A percentile compares a stretch with the other conserved stretches of the same genome.
Conservation (phyloP, 2,113 vertebrate species). For the Clupea harengus region DNA sequence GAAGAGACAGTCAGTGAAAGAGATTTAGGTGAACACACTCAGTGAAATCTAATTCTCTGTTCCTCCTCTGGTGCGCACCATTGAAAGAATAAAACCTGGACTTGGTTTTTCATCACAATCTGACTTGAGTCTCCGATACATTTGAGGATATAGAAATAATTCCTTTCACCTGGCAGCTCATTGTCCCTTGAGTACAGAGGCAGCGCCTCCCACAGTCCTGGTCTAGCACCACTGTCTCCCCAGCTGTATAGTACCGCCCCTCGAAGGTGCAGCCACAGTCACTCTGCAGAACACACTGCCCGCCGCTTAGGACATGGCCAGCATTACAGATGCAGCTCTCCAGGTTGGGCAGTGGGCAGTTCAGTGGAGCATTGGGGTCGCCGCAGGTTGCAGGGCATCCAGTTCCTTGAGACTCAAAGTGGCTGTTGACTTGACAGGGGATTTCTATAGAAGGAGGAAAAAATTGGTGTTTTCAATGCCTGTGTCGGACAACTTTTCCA, state of each 20-base stretch:
- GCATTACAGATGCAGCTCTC: too few relatives aligned
- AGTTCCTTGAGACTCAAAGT: constrained; percentile 59
- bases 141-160: too few relatives aligned
- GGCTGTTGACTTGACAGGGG: constrained; percentile 63
- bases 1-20: too few relatives aligned
- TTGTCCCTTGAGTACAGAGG: constrained; percentile 44
- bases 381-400: constrained; percentile 63
- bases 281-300: too few relatives aligned
- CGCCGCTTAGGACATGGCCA: too few relatives aligned
- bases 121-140: too few relatives aligned
- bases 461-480: not conserved
- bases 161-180: too few relatives aligned
- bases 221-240: constrained; percentile 51
- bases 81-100: too few relatives aligned
- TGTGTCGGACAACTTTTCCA: not conserved
- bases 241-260: constrained; percentile 57
- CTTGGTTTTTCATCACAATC: too few relatives aligned
- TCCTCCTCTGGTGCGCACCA: too few relatives aligned
- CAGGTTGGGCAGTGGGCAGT: constrained; percentile 51
- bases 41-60: too few relatives aligned
- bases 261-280: constrained; percentile 62
- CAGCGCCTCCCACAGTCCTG: constrained; percentile 58
- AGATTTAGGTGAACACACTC: too few relatives aligned
- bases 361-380: constrained; percentile 44
- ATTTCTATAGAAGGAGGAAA: constrained; percentile 45